A percentile compares a stretch with the other conserved stretches of the same genome.
Conservation (phyloP, 2,797 vertebrate genomes). For the Xenentodon cancila region DNA sequence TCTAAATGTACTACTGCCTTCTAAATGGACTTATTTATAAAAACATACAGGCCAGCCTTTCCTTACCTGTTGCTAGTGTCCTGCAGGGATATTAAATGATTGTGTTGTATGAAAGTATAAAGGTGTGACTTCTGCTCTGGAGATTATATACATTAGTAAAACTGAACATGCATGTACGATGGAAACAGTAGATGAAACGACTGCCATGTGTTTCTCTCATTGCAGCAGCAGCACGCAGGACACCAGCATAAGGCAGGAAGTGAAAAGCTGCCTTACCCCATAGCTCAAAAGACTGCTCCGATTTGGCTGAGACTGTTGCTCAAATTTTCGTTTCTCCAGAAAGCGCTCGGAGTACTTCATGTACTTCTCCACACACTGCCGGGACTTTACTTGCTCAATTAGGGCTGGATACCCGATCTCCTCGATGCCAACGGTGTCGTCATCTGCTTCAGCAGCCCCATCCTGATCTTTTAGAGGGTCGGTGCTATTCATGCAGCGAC, state of each 20-base stretch:
- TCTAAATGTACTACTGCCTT: too few species aligned
- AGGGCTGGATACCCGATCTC: constrained; percentile 80
- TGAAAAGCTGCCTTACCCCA: constrained; percentile 54
- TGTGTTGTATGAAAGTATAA: constrained; percentile 9
- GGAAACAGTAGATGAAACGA: constrained; percentile 8
- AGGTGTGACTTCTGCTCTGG: constrained; percentile 2
- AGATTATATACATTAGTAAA: constrained; percentile 14
- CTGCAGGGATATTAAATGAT: not conserved
- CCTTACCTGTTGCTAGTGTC: constrained; percentile 1
- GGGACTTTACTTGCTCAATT: constrained; percentile 72
- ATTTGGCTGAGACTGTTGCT: constrained; percentile 10
- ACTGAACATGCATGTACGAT: constrained; percentile 36
- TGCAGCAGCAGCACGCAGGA: constrained; percentile 76
- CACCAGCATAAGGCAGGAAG: constrained; percentile 64
- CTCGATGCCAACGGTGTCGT: constrained; percentile 74
- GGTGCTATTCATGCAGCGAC: constrained; percentile 71
- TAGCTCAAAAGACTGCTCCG: constrained; percentile 38
- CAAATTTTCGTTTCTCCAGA: constrained; percentile 54
- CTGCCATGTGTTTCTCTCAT: constrained; percentile 40
- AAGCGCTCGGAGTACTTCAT: constrained; percentile 67
- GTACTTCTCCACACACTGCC: constrained; percentile 70
- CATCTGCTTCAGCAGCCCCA: constrained; percentile 27
- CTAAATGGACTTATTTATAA: not conserved
- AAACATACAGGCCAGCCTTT: constrained; percentile 3
- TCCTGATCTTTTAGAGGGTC: constrained; percentile 54